Percentiles rank a stretch among this genome's conserved stretches.
Conservation (phyloP, 2,113 vertebrate genomes). For the Perca flavescens region DNA sequence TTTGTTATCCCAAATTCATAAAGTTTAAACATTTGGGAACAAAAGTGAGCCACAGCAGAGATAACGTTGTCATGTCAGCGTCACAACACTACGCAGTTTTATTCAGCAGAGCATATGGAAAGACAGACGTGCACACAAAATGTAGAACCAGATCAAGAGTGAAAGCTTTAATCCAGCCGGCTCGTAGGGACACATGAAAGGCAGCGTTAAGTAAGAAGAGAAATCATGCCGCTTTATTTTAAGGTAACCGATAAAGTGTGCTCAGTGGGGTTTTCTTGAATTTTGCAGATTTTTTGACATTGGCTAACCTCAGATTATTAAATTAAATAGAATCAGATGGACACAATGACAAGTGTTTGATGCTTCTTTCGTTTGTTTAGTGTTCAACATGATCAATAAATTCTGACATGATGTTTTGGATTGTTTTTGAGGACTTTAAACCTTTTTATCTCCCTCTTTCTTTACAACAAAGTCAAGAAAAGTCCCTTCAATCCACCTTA, state of each 20-base stretch:
- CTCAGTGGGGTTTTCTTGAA: not conserved
- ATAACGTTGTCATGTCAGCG: not conserved
- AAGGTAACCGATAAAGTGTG: not conserved
- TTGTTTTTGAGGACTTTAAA: not conserved
- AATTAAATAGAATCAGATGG: not conserved
- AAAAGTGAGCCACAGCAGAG: not conserved
- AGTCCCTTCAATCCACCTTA: constrained; percentile 23
- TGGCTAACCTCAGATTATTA: not conserved
- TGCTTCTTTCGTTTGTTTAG: not conserved
- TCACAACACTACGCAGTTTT: not conserved
- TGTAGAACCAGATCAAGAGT: constrained; percentile 13
- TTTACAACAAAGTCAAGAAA: constrained; percentile 3
- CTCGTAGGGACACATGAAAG: constrained; percentile 4
- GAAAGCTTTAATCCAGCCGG: constrained; percentile 11
- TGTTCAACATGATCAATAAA: not conserved
- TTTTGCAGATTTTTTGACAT: not conserved
- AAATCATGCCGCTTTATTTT: not conserved
- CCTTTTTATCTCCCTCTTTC: not conserved
- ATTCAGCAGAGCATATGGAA: constrained; percentile 1
- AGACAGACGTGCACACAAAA: constrained; percentile 3
- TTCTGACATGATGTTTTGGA: not conserved
- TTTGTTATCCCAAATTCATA: not conserved
- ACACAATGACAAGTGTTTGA: not conserved
- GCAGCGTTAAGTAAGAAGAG: not conserved
- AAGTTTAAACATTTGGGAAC: not conserved